Evolutionary conservation across 2,113 vertebrate species (phyloP), one percentile per base, ranked within the genome.

Genomic region (Uropsilus gracilis): DNA sequence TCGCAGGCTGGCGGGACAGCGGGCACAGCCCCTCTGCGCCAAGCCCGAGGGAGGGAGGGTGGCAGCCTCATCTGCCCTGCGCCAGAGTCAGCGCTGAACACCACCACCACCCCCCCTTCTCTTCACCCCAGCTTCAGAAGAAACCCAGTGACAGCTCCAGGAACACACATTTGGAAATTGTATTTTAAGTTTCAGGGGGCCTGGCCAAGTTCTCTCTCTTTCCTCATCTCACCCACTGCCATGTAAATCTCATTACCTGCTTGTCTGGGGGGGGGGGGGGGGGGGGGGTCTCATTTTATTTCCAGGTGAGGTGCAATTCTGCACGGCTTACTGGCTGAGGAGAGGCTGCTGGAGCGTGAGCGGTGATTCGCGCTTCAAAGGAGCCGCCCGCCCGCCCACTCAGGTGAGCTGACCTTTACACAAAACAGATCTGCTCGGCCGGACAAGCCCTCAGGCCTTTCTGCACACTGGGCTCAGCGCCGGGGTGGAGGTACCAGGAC

Each of bases 1-100:
- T 16, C 63, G 73, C 71, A 5, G 48, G 53, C 72, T 55, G 4
- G 16, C 63, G 9, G 16, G 83, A 37, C 46, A 32, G 34, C 0
- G 2, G 42, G 32, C 87, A 30, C 13, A 5, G 7, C 72, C 9
- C 0, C 3, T 14, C 2, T 2, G 0, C 8, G 3, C 64, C 1
- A 0, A 5, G 3, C 71, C 13, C 2, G n/a, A n/a, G n/a, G n/a
- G n/a, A 0, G 7, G 30, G 26, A 24, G 64, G 12, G 6, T 1
- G n/a, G 61, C 53, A 1, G 78, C 86, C 44, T 3, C 6, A 39
- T 53, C 89, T 80, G n/a, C 64, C 50, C 53, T 26, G 7, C 9
- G 39, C 53, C 8, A 24, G 44, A 28, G 44, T 26, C 48, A 46
- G 28, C 16, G 20, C 59, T 17, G 55, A 63, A 64, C 30, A 32